Evolutionary conservation across 1,140 invertebrate species (phyloP).

Genomic region (Leptinotarsa undecemlineata): DNA sequence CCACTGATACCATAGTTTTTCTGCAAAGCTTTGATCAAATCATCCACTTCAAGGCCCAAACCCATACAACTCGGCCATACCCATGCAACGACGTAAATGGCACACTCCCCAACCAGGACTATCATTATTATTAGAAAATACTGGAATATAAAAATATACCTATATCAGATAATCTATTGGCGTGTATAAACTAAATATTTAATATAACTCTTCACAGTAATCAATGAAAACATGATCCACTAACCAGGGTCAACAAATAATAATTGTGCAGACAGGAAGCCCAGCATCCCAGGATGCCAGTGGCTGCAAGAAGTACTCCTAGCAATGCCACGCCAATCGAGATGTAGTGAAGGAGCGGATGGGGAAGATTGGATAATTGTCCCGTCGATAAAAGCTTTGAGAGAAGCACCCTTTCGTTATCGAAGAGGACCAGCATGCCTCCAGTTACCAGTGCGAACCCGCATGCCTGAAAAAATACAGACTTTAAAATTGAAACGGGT

Average conservation of each 20-base stretch:
- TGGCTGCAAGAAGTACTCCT: conserved; percentile 68
- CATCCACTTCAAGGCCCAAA: conserved; percentile 67
- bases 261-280: conserved; percentile 74
- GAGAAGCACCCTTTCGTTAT: conserved; percentile 68
- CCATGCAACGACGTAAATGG: conserved; percentile 72
- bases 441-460: conserved; percentile 70
- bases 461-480: conserved; percentile 62
- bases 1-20: conserved; percentile 76
- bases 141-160: conserved; percentile 58
- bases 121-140: conserved; percentile 74
- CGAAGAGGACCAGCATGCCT: conserved; percentile 71
- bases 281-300: conserved; percentile 76
- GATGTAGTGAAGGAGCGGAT: conserved; percentile 76
- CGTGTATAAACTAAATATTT: no score
- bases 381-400: conserved; percentile 66
- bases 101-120: conserved; percentile 72
- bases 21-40: conserved; percentile 72
- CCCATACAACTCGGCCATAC: conserved; percentile 79
- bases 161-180: background rate
- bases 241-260: conserved; percentile 69
- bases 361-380: conserved; percentile 60
- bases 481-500: no score
- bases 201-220: no score
- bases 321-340: conserved; percentile 66
- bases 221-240: conserved; percentile 31